These are phyloP conservation scores for Drosophila ohnishii DNA, from an alignment of 1,140 invertebrate species.

Conservation along the genomic window DNA sequence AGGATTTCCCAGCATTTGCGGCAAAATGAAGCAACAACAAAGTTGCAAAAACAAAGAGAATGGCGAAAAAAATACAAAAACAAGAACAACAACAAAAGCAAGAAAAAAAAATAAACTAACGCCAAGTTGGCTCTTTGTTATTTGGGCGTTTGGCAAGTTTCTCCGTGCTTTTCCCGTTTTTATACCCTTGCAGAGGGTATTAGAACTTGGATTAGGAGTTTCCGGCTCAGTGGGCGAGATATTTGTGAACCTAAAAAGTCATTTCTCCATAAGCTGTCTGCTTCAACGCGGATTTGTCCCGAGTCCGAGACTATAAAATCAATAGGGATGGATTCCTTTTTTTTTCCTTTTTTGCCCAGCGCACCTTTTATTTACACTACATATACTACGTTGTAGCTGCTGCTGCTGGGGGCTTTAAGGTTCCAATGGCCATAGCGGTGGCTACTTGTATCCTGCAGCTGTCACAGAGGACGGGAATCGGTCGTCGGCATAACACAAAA, in stretches of 20 bases:
- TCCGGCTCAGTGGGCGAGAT: conserved; percentile 44
- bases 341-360: conserved; percentile 3
- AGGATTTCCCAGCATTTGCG: conserved; percentile 70
- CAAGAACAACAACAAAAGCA: conserved; percentile 1
- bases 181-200: conserved; percentile 43
- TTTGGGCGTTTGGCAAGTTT: conserved; percentile 49
- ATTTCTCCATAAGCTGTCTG: conserved; percentile 47
- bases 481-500: conserved; percentile 5
- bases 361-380: conserved; percentile 17
- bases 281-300: conserved; percentile 42
- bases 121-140: conserved; percentile 60
- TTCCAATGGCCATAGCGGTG: background rate
- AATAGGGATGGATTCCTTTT: conserved; percentile 27
- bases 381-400: conserved; percentile 1
- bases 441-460: conserved; percentile 13
- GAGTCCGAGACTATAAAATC: conserved; percentile 32
- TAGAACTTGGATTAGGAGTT: conserved; percentile 49
- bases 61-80: conserved; percentile 25
- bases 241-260: conserved; percentile 38
- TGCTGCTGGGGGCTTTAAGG: background rate
- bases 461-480: conserved; percentile 11
- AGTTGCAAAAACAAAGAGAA: conserved; percentile 43
- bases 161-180: conserved; percentile 38
- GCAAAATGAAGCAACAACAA: conserved; percentile 61
- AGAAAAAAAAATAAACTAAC: conserved; percentile 32